Evolutionary conservation across 2,888 invertebrate species (phyloP), one percentile per base, ranked within the genome.

Genomic region (Drosophila lutescens): DNA sequence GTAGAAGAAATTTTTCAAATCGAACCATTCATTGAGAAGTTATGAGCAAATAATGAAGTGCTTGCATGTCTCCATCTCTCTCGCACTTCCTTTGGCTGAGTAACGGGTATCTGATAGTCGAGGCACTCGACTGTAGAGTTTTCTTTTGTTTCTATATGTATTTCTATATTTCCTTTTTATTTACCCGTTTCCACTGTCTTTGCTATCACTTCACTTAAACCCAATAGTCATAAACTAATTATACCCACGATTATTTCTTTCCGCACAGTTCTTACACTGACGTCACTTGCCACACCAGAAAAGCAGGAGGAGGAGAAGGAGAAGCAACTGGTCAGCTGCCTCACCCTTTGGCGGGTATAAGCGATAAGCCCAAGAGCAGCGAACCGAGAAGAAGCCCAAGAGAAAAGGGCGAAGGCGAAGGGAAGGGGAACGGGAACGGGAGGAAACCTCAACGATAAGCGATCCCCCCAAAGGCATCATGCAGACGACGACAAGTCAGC

Each of bases 211-310:
- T n/a, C 7, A 6, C 17, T 53, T 38, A 12, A 38, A 53, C 46
- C 68, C 69, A 38, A 69, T 68, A 41, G 66, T 66, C 66, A 66
- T 54, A 54, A 69, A 66, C 66, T 66, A 66, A 66, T 68, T 66
- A 47, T 66, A 66, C 69, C 32, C 26, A 40, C 53, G 36, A 46
- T 53, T n/a, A 10, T 63, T 38, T 32, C 53, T 13, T n/a, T 34
- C 26, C 17, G 15, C 15, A 30, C 38, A 47, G 20, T 43, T 43
- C 15, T 2, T 12, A 20, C 43, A 43, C 43, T 40, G 69, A 67
- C 66, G 66, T 67, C 66, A 67, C 66, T 69, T 36, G 55, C 46
- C 34, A 49, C 34, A 49, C 55, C 46, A 20, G 17, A 9, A 26
- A 12, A 30, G 23, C 2, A 23, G 51, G 2, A 32, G n/a, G 6